phyloP scores from a whole-genome alignment of 2,797 vertebrate genomes.

The Atherinosoma microstoma region DNA sequence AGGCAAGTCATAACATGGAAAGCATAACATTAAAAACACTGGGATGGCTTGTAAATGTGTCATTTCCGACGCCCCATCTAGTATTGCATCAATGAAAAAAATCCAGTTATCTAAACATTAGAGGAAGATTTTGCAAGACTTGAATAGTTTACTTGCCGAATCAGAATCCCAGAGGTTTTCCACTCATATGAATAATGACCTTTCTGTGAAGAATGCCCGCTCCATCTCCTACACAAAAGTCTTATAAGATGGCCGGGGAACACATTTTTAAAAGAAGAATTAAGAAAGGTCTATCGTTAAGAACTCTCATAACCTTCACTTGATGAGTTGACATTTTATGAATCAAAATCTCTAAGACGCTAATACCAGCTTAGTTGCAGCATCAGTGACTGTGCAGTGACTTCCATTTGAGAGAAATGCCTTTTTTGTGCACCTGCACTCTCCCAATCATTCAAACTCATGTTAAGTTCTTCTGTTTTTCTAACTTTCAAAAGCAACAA shows the following conservation, averaged over 20 bases:
- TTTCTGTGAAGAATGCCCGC: not conserved
- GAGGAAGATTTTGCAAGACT: constrained; percentile 18
- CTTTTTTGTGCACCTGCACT: not conserved
- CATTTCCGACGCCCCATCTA: constrained; percentile 5
- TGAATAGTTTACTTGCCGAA: constrained; percentile 35
- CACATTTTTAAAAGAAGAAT: not conserved
- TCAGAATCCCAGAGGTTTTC: constrained; percentile 40
- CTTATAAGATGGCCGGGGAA: not conserved
- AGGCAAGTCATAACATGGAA: constrained; percentile 30
- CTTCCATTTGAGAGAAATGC: not conserved
- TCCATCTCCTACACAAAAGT: constrained; percentile 1
- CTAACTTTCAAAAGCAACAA: not conserved
- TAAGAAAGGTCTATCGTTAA: not conserved
- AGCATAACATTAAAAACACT: constrained; percentile 32
- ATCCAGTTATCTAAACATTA: constrained; percentile 37
- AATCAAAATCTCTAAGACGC: not conserved
- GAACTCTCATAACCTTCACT: not conserved
- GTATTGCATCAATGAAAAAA: constrained; percentile 29
- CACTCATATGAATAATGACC: constrained; percentile 1
- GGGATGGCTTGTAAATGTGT: constrained; percentile 1
- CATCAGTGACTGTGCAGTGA: constrained; percentile 10
- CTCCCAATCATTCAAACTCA: not conserved
- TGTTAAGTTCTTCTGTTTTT: not conserved
- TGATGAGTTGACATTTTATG: not conserved
- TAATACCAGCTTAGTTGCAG: constrained; percentile 11